Evolutionary conservation across 2,888 invertebrate species (phyloP), one percentile per base, ranked within the genome.

Genomic region (Meteorus colon): DNA sequence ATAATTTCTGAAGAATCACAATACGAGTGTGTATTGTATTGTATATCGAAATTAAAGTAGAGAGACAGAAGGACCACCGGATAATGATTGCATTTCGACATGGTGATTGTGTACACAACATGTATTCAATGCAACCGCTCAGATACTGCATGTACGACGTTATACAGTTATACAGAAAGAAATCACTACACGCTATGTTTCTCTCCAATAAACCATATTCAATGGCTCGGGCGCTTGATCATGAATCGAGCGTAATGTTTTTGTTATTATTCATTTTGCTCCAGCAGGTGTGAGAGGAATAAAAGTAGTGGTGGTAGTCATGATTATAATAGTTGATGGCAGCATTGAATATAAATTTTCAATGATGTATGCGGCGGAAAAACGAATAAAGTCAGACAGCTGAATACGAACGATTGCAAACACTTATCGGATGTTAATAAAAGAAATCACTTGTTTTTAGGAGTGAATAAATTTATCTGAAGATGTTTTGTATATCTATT

Each of bases 231-330:
- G n/a, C 60, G 19, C 70, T 59, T 37, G n/a, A 70, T 70, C 14
- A 59, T 70, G 59, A 69, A 41, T 55, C 72, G 60, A 76, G 41
- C 70, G 66, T 73, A 48, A 71, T 69, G 73, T 76, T 68, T 67
- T 34, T 29, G 31, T 34, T 51, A 51, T 51, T 78, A 63, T 78
- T 55, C 73, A 78, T 78, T 24, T 24, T 59, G 14, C 73, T 60
- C 37, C 34, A 67, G 79, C 73, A 71, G 77, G 78, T 78, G 79
- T 78, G 78, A 78, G 78, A 79, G 8, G 1, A 24, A 24, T 24
- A 24, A 78, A 78, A 78, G 76, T 45, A 45, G 16, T 68, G 41
- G 41, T 12, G 12, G 12, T 41, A 12, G 41, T 41, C 6, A 12
- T 41, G 12, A 12, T 12, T 1, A 12, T 19, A 55, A 19, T 24